phyloP scores from a whole-genome alignment of 2,888 invertebrate species.

The Cyrtodaria siliqua region DNA sequence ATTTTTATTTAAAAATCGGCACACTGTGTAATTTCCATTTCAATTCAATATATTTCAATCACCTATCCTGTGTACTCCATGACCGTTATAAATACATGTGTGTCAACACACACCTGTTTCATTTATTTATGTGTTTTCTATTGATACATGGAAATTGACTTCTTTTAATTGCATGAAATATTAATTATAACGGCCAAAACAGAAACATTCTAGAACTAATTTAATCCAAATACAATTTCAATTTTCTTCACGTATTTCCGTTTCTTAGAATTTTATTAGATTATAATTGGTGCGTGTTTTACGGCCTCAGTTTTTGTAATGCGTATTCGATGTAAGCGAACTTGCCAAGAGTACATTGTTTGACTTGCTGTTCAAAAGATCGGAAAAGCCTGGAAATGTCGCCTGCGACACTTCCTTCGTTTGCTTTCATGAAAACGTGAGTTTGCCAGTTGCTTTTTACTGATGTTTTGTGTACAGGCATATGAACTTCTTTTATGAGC shows the following conservation, averaged over 20 bases:
- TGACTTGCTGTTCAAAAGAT: slow-evolving; percentile 42
- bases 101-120: slow-evolving; percentile 32
- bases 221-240: slow-evolving; percentile 48
- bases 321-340: slow-evolving; percentile 54
- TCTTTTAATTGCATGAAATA: slow-evolving; percentile 25
- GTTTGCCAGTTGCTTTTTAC: slow-evolving; percentile 44
- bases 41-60: slow-evolving; percentile 23
- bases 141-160: neutral
- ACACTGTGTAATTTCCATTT: slow-evolving; percentile 32
- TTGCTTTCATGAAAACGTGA: slow-evolving; percentile 51
- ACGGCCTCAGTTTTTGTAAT: slow-evolving; percentile 40
- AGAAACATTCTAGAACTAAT: slow-evolving; percentile 47
- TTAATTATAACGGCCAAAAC: slow-evolving; percentile 52
- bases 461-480: slow-evolving; percentile 56
- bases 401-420: slow-evolving; percentile 50
- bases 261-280: slow-evolving; percentile 58
- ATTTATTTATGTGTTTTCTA: neutral
- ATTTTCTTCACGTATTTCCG: slow-evolving; percentile 58
- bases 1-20: slow-evolving; percentile 33
- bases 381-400: slow-evolving; percentile 57
- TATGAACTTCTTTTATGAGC: slow-evolving; percentile 60
- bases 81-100: slow-evolving; percentile 24
- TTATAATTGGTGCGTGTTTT: slow-evolving; percentile 50
- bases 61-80: slow-evolving; percentile 34
- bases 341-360: slow-evolving; percentile 34